Evolutionary conservation across 2,888 invertebrate genomes (phyloP), one percentile per base, ranked within the genome.

Genomic region (Rhagonycha lutea): DNA sequence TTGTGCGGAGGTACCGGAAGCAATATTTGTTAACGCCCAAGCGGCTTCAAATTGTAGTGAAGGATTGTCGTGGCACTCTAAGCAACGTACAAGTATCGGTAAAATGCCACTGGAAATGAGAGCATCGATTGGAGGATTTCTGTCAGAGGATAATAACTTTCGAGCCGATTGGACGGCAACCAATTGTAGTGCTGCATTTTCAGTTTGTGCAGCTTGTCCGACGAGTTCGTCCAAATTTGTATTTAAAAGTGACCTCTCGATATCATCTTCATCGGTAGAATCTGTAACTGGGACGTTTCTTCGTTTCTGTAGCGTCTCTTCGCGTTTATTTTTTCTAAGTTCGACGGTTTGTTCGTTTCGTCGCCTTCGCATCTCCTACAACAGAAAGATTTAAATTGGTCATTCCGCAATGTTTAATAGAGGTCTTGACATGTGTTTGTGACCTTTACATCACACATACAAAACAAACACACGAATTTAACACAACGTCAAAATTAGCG

Each of bases 91-190:
- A 83, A 99, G 92, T 83, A 98, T 95, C 69, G 99, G 98, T 82
- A 99, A 91, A 85, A 99, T 98, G 81, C 98, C 98, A 86, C 96
- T 96, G 65, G 93, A 90, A 83, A 99, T 99, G 80, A 99, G 90
- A 79, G 96, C 95, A 89, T 99, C 98, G 84, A 99, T 99, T 23
- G 99, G 99, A 81, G 99, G 99, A 91, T 99, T 99, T 84, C 97
- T 94, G 88, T 99, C 99, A 80, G 98, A 98, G 9, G 98, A 99
- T 47, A 99, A 90, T 83, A 99, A 90, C 89, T 98, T 99, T 82
- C 99, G 92, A 77, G 98, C 98, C 72, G 96, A 94, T 88, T 98
- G 98, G 24, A 99, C 98, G 71, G 98, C 98, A 81, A 92, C 91
- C 82, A 98, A 91, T 88, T 98, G 97, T 81, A 94, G 91, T 8